Evolutionary conservation across 2,797 vertebrate species (phyloP).

Genomic region (Dallia pectoralis): DNA sequence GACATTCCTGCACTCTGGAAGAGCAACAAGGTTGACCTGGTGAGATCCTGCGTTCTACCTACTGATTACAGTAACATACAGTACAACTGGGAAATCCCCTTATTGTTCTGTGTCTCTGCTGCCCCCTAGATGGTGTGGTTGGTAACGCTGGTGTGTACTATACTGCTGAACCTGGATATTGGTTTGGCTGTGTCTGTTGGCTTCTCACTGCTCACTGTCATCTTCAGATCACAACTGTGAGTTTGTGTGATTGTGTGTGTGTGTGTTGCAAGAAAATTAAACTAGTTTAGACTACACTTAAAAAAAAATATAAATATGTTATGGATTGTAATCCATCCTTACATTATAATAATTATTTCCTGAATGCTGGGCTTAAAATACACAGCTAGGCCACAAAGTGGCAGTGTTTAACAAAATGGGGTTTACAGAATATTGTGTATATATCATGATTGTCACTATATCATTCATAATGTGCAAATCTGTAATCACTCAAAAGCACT

Average conservation of each 20-base stretch:
- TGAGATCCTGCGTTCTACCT: constrained; percentile 54
- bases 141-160: constrained; percentile 82
- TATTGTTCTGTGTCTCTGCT: constrained; percentile 31
- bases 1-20: constrained; percentile 83
- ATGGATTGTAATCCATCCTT: too few relatives aligned
- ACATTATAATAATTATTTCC: too few relatives aligned
- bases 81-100: background rate
- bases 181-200: constrained; percentile 81
- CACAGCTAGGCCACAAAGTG: too few relatives aligned
- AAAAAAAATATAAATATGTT: too few relatives aligned
- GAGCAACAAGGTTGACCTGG: constrained; percentile 83
- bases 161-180: constrained; percentile 87
- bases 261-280: too few relatives aligned
- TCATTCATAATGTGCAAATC: too few relatives aligned
- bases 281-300: too few relatives aligned
- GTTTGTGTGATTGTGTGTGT: constrained; percentile 17
- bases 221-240: constrained; percentile 90
- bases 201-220: constrained; percentile 84
- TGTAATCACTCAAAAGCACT: too few relatives aligned
- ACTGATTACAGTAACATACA: background rate
- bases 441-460: too few relatives aligned
- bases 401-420: too few relatives aligned
- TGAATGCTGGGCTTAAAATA: too few relatives aligned
- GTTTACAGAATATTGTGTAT: too few relatives aligned
- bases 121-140: constrained; percentile 85